phyloP scores from a whole-genome alignment of 2,888 invertebrate species.

The Gastracanthus pulcherrimus region DNA sequence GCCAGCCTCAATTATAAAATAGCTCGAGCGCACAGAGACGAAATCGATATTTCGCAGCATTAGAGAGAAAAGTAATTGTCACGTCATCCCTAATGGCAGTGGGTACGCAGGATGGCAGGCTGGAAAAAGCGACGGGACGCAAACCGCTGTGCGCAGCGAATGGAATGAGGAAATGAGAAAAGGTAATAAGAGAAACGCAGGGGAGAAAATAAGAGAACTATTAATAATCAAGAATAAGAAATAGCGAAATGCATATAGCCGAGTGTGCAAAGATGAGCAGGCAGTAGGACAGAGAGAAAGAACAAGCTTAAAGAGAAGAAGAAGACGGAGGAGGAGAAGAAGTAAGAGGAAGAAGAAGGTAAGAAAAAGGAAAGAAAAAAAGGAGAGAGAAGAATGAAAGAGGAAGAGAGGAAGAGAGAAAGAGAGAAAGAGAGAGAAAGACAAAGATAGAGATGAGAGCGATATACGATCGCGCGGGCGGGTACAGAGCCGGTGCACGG shows the following conservation, averaged over 20 bases:
- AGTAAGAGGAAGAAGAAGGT: neutral
- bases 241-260: neutral
- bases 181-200: slow-evolving; percentile 11
- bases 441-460: neutral
- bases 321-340: neutral
- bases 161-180: slow-evolving; percentile 27
- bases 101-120: neutral
- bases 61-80: neutral
- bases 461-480: neutral
- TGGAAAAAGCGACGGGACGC: neutral
- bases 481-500: neutral
- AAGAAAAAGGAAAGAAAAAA: neutral
- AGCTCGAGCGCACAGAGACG: too few species aligned
- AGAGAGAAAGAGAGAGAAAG: neutral
- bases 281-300: neutral
- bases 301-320: too few species aligned
- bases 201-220: slow-evolving; percentile 4
- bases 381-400: neutral
- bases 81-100: neutral
- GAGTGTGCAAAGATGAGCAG: neutral
- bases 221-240: slow-evolving; percentile 26
- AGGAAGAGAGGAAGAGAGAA: neutral
- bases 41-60: neutral
- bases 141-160: neutral
- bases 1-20: too few species aligned